These are phyloP conservation scores for Nibea coibor DNA, from an alignment of 2,113 vertebrate species.

Conservation along the genomic window DNA sequence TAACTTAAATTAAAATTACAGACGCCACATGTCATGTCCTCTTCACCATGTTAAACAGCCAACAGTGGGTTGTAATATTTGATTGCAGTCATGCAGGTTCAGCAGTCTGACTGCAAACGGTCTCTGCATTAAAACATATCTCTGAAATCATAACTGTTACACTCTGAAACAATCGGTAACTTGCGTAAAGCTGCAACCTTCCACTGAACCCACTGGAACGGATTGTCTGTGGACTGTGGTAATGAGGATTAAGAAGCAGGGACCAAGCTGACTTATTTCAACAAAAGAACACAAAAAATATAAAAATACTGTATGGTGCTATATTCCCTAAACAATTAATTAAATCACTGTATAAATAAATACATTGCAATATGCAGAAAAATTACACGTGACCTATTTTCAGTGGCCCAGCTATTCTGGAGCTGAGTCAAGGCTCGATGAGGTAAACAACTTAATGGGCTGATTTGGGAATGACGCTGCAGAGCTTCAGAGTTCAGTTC, in stretches of 20 bases:
- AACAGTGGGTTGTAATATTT: too few species aligned
- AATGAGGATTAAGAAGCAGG: background rate
- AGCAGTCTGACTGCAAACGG: too few species aligned
- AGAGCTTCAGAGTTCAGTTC: slow-evolving; percentile 4
- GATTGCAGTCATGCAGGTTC: too few species aligned
- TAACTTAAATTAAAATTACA: too few species aligned
- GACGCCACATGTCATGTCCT: too few species aligned
- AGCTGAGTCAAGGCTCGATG: background rate
- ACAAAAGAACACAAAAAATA: background rate
- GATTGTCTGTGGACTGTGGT: background rate
- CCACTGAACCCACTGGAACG: background rate
- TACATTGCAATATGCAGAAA: background rate
- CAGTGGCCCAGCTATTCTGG: background rate
- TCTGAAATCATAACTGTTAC: background rate
- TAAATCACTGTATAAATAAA: slow-evolving; percentile 33
- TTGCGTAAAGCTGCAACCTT: background rate
- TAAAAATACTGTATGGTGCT: background rate
- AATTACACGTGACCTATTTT: slow-evolving; percentile 4
- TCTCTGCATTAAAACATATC: too few species aligned
- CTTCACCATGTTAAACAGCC: too few species aligned
- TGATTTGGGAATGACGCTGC: slow-evolving; percentile 16
- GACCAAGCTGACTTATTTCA: background rate
- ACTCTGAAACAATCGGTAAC: background rate
- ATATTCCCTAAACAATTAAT: slow-evolving; percentile 45
- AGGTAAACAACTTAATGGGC: slow-evolving; percentile 45